Evolutionary conservation across 1,140 invertebrate species (phyloP).

Genomic region (Euglossa dilemma): DNA sequence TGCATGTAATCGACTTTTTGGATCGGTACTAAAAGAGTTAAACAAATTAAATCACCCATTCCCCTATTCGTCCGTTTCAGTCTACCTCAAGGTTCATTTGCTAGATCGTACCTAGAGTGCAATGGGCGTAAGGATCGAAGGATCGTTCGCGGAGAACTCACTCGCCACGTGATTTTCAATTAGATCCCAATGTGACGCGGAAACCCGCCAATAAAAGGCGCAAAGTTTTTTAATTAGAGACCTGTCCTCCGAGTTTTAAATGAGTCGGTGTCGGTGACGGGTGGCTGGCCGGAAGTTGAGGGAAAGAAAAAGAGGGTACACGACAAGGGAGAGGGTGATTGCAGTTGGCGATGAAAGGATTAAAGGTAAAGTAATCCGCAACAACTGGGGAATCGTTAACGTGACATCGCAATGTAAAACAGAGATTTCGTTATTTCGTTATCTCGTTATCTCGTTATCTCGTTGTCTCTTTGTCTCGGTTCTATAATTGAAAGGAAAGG

Average conservation of each 20-base stretch:
- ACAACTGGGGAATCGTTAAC: constrained; percentile 4
- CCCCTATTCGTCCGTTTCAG: background rate
- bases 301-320: background rate
- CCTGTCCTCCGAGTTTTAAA: constrained; percentile 62
- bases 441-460: too few relatives aligned
- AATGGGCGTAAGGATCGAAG: constrained; percentile 18
- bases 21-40: too few relatives aligned
- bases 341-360: constrained; percentile 4
- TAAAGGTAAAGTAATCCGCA: background rate
- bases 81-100: background rate
- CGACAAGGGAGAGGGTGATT: background rate
- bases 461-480: too few relatives aligned
- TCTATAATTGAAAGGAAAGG: background rate
- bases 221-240: constrained; percentile 71
- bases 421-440: background rate
- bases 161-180: constrained; percentile 67
- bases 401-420: background rate
- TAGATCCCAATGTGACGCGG: constrained; percentile 60
- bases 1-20: too few relatives aligned
- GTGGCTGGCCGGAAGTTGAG: constrained; percentile 39
- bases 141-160: constrained; percentile 39
- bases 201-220: constrained; percentile 59
- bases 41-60: background rate
- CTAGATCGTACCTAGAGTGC: background rate
- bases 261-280: constrained; percentile 63